A percentile compares a stretch with the other conserved stretches of the same genome.
Evolutionary conservation across 2,113 vertebrate genomes (phyloP).

Genomic region (Myotis davidii): DNA sequence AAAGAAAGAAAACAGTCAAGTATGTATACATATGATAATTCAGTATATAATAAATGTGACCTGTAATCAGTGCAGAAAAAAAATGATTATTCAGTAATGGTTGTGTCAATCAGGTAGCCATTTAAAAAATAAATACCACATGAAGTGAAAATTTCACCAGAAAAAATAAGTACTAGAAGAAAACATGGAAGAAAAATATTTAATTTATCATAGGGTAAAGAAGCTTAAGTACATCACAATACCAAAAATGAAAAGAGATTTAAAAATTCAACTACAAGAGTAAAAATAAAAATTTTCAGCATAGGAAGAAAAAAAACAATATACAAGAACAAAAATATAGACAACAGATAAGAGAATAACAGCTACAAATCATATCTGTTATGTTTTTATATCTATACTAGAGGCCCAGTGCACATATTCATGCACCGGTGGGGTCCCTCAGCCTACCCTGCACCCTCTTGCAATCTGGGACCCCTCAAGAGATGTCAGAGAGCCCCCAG

Average conservation of each 20-base stretch:
- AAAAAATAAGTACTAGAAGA: background rate
- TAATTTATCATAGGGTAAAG: background rate
- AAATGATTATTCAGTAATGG: background rate
- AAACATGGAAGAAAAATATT: background rate
- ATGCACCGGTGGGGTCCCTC: no score
- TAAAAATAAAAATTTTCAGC: background rate
- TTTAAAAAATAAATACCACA: background rate
- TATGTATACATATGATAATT: background rate
- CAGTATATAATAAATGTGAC: background rate
- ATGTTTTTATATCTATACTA: background rate
- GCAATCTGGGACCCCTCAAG: no score
- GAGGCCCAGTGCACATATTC: no score
- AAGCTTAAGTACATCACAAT: background rate
- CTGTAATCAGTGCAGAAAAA: background rate
- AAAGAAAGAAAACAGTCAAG: background rate
- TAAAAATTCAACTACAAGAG: background rate
- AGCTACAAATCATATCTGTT: background rate
- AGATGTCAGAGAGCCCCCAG: no score
- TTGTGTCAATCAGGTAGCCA: background rate
- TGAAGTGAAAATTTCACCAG: background rate
- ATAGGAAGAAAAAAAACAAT: background rate
- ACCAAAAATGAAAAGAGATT: background rate
- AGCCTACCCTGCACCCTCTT: no score
- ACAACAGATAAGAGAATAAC: background rate
- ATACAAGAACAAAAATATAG: background rate